phyloP scores from a whole-genome alignment of 2,113 vertebrate genomes.

The Arenaria interpres region DNA sequence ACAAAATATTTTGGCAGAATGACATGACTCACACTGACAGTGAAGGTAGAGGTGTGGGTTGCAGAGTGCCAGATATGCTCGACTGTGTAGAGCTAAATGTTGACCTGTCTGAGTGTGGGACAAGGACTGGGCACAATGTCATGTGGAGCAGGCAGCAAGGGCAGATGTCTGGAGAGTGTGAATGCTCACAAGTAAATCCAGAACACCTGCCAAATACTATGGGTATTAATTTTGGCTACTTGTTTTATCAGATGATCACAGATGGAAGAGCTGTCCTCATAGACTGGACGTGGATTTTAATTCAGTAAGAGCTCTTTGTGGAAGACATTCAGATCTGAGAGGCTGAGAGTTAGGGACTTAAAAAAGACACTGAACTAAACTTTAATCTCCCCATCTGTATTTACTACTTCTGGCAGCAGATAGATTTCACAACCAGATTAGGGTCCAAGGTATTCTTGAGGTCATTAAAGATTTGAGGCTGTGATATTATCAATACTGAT shows the following conservation, averaged over 20 bases:
- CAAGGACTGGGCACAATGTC: not conserved
- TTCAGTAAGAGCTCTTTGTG: not conserved
- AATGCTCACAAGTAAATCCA: constrained; percentile 13
- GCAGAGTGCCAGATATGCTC: not conserved
- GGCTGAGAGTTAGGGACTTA: not conserved
- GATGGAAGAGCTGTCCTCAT: not conserved
- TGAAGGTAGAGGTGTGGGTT: not conserved
- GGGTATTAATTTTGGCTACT: constrained; percentile 28
- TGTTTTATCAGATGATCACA: constrained; percentile 39
- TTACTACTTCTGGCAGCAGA: not conserved
- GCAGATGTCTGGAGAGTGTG: constrained; percentile 33
- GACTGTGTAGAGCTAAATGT: not conserved
- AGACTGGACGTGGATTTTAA: not conserved
- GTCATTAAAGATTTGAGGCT: not conserved
- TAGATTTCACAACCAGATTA: not conserved
- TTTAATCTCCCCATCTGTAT: not conserved
- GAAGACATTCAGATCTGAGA: not conserved
- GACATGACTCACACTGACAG: not conserved
- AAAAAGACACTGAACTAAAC: not conserved
- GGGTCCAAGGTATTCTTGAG: not conserved
- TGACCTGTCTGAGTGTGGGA: not conserved
- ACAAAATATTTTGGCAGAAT: constrained; percentile 16
- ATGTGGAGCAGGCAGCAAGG: not conserved
- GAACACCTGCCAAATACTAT: constrained; percentile 34
- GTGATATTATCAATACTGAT: not conserved